A percentile compares a stretch with the other conserved stretches of the same genome.
Evolutionary conservation across 2,113 vertebrate genomes (phyloP).

Genomic region (Hucho hucho): DNA sequence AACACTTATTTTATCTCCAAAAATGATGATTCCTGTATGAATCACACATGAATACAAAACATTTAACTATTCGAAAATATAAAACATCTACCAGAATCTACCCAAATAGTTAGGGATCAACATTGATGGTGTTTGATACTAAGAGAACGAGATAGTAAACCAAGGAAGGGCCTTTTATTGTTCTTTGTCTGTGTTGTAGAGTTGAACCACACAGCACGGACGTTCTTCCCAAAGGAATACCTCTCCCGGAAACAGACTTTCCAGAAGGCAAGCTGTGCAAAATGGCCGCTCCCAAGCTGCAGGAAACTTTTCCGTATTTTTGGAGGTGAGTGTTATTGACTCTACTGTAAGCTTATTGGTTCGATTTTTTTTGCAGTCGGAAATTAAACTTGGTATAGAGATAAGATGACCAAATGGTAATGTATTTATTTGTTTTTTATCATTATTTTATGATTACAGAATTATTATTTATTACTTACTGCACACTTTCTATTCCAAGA

Average conservation of each 20-base stretch:
- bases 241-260: constrained; percentile 69
- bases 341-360: neutral
- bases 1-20: neutral
- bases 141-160: neutral
- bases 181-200: constrained; percentile 50
- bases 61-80: constrained; percentile 14
- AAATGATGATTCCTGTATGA: neutral
- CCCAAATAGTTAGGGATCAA: constrained; percentile 1
- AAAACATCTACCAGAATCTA: constrained; percentile 17
- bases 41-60: neutral
- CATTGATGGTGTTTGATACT: constrained; percentile 5
- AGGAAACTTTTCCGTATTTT: constrained; percentile 71
- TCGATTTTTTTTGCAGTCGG: neutral
- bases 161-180: neutral
- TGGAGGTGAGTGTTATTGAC: constrained; percentile 57
- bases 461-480: neutral
- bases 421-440: neutral
- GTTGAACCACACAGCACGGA: constrained; percentile 66
- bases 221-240: constrained; percentile 73
- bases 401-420: no score
- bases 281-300: constrained; percentile 75
- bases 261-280: constrained; percentile 72
- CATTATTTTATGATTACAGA: neutral
- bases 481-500: no score
- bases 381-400: no score